These are phyloP conservation scores for Noctua janthe DNA, from an alignment of 2,888 invertebrate species.

Conservation along the genomic window DNA sequence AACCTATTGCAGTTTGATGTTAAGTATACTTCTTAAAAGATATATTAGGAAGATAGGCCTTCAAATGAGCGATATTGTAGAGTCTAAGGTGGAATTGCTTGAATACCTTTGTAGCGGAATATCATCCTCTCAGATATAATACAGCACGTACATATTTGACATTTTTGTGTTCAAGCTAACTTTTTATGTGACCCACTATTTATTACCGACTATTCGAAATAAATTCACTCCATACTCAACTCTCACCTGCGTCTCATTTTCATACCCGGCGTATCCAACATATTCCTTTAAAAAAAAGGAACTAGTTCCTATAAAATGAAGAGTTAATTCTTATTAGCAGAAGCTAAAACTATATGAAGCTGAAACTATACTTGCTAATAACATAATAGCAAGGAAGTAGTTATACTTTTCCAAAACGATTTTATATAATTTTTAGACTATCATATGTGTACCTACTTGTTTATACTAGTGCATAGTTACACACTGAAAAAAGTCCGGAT, in stretches of 20 bases:
- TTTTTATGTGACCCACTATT: neutral
- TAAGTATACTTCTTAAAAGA: constrained; percentile 11
- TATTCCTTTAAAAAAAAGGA: neutral
- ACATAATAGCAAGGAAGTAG: neutral
- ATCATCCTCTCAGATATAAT: no score
- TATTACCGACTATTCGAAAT: neutral
- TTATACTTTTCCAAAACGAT: neutral
- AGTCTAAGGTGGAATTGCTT: neutral
- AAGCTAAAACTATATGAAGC: neutral
- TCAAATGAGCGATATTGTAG: neutral
- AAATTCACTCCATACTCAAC: no score
- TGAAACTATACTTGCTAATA: no score
- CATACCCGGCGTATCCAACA: no score
- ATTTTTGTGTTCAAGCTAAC: no score
- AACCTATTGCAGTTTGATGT: constrained; percentile 28
- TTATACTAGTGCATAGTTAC: neutral
- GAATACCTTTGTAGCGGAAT: neutral
- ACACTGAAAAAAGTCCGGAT: neutral
- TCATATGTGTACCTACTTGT: neutral
- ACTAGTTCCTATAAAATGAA: neutral
- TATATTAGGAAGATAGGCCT: neutral
- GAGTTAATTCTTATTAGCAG: neutral
- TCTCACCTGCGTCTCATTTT: no score
- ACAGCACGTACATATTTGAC: no score
- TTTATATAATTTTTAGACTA: neutral